phyloP scores from a whole-genome alignment of 2,797 vertebrate species.

The Argentina silus region DNA sequence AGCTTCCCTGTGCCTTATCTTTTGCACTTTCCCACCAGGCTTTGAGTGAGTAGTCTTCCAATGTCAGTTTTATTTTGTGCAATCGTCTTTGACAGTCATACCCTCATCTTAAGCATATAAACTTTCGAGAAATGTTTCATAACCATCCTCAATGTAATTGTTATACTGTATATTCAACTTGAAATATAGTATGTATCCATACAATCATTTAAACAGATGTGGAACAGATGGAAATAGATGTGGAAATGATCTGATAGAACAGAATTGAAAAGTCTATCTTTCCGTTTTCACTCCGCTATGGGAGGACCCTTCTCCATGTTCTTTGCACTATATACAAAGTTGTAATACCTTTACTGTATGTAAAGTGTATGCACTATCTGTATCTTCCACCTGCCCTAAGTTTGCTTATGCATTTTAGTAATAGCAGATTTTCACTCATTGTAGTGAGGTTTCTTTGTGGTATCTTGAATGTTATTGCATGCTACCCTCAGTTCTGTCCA shows the following conservation, averaged over 20 bases:
- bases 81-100: not conserved
- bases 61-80: not conserved
- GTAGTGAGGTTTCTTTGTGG: not conserved
- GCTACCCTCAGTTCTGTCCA: not conserved
- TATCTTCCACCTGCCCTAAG: not conserved
- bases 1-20: slow-evolving; percentile 58
- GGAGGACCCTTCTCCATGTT: not conserved
- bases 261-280: not conserved
- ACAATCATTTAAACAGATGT: not conserved
- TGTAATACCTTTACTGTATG: not conserved
- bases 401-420: not conserved
- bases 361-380: not conserved
- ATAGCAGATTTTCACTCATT: not conserved
- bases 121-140: not conserved
- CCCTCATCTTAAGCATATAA: not conserved
- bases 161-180: not conserved
- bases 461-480: not conserved
- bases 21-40: slow-evolving; percentile 10
- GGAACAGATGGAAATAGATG: not conserved
- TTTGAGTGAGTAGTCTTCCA: not conserved
- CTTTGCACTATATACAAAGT: not conserved
- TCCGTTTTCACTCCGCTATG: not conserved
- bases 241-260: not conserved
- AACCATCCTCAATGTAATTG: not conserved
- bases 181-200: no score